These are phyloP conservation scores for Drosophila arawakana DNA, from an alignment of 1,140 invertebrate genomes.

Conservation along the genomic window DNA sequence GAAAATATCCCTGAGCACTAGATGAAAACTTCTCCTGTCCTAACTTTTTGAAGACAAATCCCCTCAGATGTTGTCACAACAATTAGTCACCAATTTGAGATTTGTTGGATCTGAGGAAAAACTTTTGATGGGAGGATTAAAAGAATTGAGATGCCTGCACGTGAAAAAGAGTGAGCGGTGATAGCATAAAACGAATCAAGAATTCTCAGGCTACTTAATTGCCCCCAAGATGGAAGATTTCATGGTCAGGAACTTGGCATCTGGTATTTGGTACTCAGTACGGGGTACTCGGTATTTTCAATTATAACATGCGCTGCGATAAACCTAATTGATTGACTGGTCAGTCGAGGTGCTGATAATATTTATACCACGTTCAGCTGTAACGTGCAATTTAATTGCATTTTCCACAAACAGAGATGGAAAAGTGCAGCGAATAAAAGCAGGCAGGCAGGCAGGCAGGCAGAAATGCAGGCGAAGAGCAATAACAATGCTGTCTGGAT, in stretches of 20 bases:
- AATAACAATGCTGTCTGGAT: constrained; percentile 63
- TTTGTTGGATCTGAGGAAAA: constrained; percentile 10
- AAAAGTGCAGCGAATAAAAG: neutral
- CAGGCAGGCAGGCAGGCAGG: neutral
- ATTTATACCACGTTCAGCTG: constrained; percentile 64
- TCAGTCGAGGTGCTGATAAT: constrained; percentile 68
- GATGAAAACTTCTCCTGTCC: neutral
- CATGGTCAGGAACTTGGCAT: constrained; percentile 25
- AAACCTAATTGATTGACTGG: constrained; percentile 77
- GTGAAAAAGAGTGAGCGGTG: neutral
- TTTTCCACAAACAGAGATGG: constrained; percentile 55
- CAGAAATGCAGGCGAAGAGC: neutral
- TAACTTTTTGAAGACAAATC: neutral
- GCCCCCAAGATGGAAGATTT: neutral
- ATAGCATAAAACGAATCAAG: constrained; percentile 2
- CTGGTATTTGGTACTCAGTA: constrained; percentile 44
- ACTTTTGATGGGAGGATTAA: constrained; percentile 33
- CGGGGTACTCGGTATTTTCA: constrained; percentile 39
- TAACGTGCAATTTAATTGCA: constrained; percentile 72
- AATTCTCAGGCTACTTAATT: constrained; percentile 5
- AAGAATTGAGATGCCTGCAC: constrained; percentile 56
- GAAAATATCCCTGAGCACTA: constrained; percentile 6
- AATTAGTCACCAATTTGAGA: neutral
- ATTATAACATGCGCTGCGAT: constrained; percentile 68
- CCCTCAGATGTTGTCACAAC: neutral